Conservation (phyloP, 2,797 vertebrate species). For the Scleropages formosus region DNA sequence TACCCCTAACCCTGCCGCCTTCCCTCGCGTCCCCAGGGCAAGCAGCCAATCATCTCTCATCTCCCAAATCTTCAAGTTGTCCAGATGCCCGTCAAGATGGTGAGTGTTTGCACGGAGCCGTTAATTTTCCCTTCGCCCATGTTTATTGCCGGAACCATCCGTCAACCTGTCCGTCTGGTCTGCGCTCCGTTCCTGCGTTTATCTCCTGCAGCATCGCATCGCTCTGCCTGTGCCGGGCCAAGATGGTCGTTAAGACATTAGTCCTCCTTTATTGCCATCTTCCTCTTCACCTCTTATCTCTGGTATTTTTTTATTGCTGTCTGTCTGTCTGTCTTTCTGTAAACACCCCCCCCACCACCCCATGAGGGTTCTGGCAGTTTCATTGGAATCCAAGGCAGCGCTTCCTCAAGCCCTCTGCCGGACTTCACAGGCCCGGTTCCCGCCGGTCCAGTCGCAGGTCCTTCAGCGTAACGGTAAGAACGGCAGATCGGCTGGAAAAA, state of each 20-base stretch:
- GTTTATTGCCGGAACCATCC: not conserved
- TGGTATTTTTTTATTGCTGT: not conserved
- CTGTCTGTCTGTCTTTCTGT: slow-evolving; percentile 8
- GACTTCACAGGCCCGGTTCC: too few species aligned
- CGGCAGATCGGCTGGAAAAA: too few species aligned
- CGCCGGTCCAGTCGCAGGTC: too few species aligned
- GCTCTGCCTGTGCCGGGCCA: not conserved
- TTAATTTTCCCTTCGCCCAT: not conserved
- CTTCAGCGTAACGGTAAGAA: too few species aligned
- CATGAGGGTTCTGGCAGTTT: too few species aligned
- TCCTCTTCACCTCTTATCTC: not conserved
- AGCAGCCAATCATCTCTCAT: not conserved
- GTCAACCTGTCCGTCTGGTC: not conserved
- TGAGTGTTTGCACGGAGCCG: not conserved
- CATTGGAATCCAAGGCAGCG: too few species aligned
- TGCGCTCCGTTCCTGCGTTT: not conserved
- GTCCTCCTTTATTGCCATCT: slow-evolving; percentile 15
- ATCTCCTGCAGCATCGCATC: slow-evolving; percentile 2
- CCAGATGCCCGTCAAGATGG: not conserved
- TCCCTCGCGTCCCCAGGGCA: not conserved
- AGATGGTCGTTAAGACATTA: slow-evolving; percentile 13
- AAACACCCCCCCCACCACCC: too few species aligned
- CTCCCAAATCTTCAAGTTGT: not conserved
- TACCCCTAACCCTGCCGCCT: not conserved
- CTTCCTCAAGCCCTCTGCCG: too few species aligned